Conservation (phyloP, 1,140 invertebrate genomes). For the Brachionus rubens region DNA sequence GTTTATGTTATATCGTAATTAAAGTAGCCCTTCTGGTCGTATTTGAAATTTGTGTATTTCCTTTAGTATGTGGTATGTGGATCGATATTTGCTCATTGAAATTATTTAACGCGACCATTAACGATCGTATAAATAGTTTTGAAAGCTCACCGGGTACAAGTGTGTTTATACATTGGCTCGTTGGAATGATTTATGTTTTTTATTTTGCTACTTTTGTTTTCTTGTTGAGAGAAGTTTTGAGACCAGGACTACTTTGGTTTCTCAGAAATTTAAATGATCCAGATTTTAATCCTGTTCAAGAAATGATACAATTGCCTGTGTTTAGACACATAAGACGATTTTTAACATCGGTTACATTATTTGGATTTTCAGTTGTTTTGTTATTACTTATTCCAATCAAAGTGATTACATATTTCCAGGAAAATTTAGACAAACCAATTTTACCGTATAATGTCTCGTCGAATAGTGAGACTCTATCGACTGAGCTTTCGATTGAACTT, state of each 20-base stretch:
- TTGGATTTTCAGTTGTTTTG: constrained; percentile 41
- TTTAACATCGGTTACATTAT: constrained; percentile 78
- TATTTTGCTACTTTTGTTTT: constrained; percentile 97
- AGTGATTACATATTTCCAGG: constrained; percentile 34
- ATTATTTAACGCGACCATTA: constrained; percentile 73
- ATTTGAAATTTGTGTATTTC: constrained; percentile 91
- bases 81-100: constrained; percentile 93
- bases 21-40: constrained; percentile 85
- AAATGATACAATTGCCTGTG: constrained; percentile 95
- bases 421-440: neutral
- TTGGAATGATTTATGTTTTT: constrained; percentile 99
- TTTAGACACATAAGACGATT: constrained; percentile 81
- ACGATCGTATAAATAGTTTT: constrained; percentile 76
- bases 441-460: constrained; percentile 50
- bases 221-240: constrained; percentile 81
- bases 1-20: constrained; percentile 92
- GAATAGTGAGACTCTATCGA: constrained; percentile 68
- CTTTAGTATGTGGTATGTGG: constrained; percentile 97
- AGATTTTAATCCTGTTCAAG: constrained; percentile 94
- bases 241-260: constrained; percentile 95
- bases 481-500: constrained; percentile 86
- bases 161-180: constrained; percentile 96
- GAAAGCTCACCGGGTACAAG: constrained; percentile 84
- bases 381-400: constrained; percentile 2
- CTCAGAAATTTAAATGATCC: constrained; percentile 92